phyloP scores from a whole-genome alignment of 2,113 vertebrate species.

The Sylvilagus bachmani region DNA sequence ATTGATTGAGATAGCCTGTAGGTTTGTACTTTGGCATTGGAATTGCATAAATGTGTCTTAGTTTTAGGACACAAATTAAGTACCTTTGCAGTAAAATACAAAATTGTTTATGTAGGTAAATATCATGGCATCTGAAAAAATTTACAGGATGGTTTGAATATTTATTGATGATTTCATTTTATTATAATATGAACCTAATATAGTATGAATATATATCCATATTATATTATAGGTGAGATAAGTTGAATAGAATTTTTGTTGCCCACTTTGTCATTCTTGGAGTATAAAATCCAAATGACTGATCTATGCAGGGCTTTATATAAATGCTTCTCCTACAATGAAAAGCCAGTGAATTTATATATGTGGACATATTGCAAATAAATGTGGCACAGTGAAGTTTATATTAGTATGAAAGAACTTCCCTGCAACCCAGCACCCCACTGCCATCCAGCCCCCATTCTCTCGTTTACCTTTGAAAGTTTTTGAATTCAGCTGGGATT shows the following conservation, averaged over 20 bases:
- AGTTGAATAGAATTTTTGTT: neutral
- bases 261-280: neutral
- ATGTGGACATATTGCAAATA: neutral
- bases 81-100: neutral
- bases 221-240: neutral
- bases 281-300: neutral
- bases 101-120: neutral
- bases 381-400: neutral
- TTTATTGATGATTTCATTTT: neutral
- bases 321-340: neutral
- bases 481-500: conserved; percentile 71
- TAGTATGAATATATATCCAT: too few relatives aligned
- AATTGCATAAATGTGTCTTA: neutral
- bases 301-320: neutral
- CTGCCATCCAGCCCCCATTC: neutral
- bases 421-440: accelerated
- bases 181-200: neutral
- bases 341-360: neutral
- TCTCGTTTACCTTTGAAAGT: neutral
- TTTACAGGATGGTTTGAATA: neutral
- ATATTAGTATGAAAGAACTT: neutral
- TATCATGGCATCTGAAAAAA: neutral
- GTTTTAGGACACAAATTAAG: neutral
- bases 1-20: neutral
- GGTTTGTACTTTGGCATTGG: neutral